Conservation (phyloP, 1,140 invertebrate genomes). For the Drosophila erecta region DNA sequence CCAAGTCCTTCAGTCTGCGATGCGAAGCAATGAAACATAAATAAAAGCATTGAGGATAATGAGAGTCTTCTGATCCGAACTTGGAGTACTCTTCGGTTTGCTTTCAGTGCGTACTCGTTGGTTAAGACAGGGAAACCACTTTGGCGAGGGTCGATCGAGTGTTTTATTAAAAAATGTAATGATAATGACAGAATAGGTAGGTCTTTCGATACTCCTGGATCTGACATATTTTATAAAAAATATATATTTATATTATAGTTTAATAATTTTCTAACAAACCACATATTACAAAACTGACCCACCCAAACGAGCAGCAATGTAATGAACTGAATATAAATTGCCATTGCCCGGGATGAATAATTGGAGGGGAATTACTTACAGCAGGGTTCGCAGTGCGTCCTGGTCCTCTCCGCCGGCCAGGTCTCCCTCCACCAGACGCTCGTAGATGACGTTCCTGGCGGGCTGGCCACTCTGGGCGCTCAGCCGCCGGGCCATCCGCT, state of each 20-base stretch:
- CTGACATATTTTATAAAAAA: neutral
- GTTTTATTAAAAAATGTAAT: too few species aligned
- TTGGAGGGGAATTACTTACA: conserved; percentile 55
- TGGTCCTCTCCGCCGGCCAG: conserved; percentile 62
- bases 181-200: neutral
- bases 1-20: conserved; percentile 68
- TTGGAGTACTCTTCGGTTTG: conserved; percentile 18
- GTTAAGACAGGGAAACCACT: neutral
- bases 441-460: conserved; percentile 51
- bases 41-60: conserved; percentile 46
- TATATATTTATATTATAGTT: too few species aligned
- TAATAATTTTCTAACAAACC: neutral
- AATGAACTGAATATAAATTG: conserved; percentile 28
- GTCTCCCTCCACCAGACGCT: conserved; percentile 49
- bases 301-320: neutral
- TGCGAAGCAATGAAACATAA: conserved; percentile 54
- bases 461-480: conserved; percentile 35
- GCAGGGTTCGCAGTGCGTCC: conserved; percentile 53
- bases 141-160: conserved; percentile 1
- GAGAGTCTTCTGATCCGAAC: conserved; percentile 32
- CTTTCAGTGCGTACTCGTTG: conserved; percentile 14
- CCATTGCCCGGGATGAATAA: conserved; percentile 23
- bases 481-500: conserved; percentile 55
- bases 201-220: neutral
- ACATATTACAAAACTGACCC: neutral